These are phyloP conservation scores for Hycleus cichorii DNA, from an alignment of 1,140 invertebrate species.

Conservation along the genomic window DNA sequence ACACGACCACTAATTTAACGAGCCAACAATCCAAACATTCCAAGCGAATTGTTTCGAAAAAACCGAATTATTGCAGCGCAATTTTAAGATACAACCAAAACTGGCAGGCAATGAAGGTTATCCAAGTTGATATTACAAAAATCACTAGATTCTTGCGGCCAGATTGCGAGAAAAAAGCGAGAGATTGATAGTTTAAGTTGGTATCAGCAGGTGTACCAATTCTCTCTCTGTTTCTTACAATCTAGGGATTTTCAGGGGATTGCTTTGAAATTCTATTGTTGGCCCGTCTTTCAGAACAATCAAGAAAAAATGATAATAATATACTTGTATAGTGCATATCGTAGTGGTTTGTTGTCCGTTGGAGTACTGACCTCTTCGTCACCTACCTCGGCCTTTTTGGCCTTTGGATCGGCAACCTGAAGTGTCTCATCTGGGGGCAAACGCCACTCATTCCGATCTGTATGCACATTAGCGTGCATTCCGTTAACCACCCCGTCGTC, in stretches of 20 bases:
- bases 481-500: constrained; percentile 33
- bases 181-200: no score
- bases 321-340: constrained; percentile 3
- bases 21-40: neutral
- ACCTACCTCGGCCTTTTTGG: constrained; percentile 63
- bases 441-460: constrained; percentile 78
- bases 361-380: constrained; percentile 43
- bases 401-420: constrained; percentile 76
- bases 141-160: no score
- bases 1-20: neutral
- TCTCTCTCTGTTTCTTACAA: no score
- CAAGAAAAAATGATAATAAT: neutral
- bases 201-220: no score
- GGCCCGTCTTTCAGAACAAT: neutral
- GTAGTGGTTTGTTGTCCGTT: constrained; percentile 6
- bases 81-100: no score
- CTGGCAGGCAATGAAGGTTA: no score
- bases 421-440: constrained; percentile 81
- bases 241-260: no score
- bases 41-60: no score
- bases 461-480: constrained; percentile 77
- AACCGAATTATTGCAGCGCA: no score
- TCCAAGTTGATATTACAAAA: no score
- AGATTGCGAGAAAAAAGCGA: no score
- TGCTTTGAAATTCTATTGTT: neutral